phyloP scores from a whole-genome alignment of 2,113 vertebrate species.

The Microtus oregoni region DNA sequence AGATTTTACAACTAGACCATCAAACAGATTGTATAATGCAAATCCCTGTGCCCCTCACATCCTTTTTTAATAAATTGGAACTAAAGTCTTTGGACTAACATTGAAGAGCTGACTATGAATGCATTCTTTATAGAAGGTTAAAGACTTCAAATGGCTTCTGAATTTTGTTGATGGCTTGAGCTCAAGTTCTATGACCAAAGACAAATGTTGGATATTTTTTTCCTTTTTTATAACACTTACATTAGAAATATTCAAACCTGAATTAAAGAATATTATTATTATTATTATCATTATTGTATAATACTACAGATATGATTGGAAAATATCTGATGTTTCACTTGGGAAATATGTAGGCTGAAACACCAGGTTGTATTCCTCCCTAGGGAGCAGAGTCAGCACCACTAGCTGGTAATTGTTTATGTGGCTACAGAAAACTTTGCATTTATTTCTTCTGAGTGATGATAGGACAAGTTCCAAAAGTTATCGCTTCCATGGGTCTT shows the following conservation, averaged over 20 bases:
- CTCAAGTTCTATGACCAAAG: conserved; percentile 11
- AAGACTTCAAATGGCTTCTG: conserved; percentile 23
- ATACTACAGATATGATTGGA: background rate
- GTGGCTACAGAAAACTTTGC: no score
- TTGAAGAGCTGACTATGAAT: conserved; percentile 15
- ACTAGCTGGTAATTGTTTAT: no score
- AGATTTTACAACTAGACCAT: background rate
- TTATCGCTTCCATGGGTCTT: no score
- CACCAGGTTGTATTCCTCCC: background rate
- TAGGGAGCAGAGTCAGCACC: no score
- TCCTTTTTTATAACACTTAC: background rate
- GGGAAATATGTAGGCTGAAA: conserved; percentile 15
- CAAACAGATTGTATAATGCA: background rate
- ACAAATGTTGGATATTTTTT: background rate
- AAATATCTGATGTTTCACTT: conserved; percentile 10
- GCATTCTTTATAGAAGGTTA: background rate
- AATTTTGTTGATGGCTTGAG: background rate
- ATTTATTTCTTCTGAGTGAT: no score
- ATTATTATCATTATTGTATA: background rate
- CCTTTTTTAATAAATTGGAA: background rate
- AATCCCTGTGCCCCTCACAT: background rate
- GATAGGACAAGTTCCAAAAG: no score
- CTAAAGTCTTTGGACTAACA: conserved; percentile 46
- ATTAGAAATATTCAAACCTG: conserved; percentile 1
- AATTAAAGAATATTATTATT: conserved; percentile 11